These are phyloP conservation scores for Nymphalis c-album DNA, from an alignment of 2,888 invertebrate species.

Conservation along the genomic window DNA sequence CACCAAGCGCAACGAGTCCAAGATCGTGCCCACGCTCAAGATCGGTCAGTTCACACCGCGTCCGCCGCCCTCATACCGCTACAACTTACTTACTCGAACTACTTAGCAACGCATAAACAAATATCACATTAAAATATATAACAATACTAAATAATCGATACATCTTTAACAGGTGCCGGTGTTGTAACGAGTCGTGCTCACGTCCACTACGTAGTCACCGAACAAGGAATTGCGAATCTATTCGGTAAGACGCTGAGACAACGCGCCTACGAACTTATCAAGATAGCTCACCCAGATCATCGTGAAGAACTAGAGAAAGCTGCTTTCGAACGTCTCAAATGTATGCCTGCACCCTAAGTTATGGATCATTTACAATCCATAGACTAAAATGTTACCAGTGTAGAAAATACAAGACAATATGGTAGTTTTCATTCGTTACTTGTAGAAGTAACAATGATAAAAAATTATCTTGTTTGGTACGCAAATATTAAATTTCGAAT, in stretches of 20 bases:
- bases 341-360: conserved; percentile 84
- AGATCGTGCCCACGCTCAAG: conserved; percentile 92
- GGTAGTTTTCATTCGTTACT: conserved; percentile 26
- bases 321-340: conserved; percentile 91
- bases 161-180: conserved; percentile 87
- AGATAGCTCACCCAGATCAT: conserved; percentile 94
- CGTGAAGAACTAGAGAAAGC: conserved; percentile 91
- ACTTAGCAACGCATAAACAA: neutral
- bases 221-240: conserved; percentile 92
- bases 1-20: conserved; percentile 89
- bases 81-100: too few species aligned
- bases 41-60: conserved; percentile 76
- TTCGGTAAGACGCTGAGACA: conserved; percentile 95
- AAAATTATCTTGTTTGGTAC: conserved; percentile 17
- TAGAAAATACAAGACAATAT: conserved; percentile 18
- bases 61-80: too few species aligned
- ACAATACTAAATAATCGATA: neutral
- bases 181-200: conserved; percentile 96
- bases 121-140: neutral
- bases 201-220: conserved; percentile 96
- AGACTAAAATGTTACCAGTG: conserved; percentile 20
- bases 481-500: conserved; percentile 25
- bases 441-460: conserved; percentile 16
- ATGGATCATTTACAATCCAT: neutral
- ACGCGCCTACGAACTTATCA: conserved; percentile 93